phyloP scores from a whole-genome alignment of 2,113 vertebrate species.

The Neogale vison region DNA sequence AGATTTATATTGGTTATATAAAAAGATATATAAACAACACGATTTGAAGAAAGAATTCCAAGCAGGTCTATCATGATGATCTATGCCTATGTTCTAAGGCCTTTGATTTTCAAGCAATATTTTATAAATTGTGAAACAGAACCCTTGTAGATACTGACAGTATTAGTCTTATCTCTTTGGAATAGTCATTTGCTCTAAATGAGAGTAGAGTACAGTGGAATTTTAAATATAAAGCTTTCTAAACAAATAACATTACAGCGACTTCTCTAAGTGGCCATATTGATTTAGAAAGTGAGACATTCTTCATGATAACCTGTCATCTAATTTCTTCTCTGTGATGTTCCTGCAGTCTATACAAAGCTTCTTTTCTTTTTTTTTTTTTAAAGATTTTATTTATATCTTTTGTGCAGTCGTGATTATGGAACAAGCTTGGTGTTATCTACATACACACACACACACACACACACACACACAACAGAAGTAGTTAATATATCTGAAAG shows the following conservation, averaged over 20 bases:
- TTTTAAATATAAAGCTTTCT: neutral
- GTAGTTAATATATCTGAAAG: constrained; percentile 2
- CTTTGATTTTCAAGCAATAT: neutral
- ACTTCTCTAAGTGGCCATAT: neutral
- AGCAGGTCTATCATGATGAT: constrained; percentile 30
- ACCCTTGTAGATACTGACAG: neutral
- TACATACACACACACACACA: neutral
- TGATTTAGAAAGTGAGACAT: neutral
- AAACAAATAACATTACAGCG: neutral
- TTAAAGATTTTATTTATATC: neutral
- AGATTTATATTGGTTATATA: neutral
- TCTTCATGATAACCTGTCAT: neutral
- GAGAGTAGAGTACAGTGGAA: neutral
- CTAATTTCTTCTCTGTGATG: neutral
- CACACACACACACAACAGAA: neutral
- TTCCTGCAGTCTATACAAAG: neutral
- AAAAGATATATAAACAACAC: constrained; percentile 9
- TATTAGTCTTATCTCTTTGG: neutral
- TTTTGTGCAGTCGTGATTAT: neutral
- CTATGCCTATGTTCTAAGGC: neutral
- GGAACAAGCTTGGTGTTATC: neutral
- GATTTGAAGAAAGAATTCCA: constrained; percentile 56
- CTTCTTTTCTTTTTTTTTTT: neutral
- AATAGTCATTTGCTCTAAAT: neutral
- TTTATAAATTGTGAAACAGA: neutral